A percentile compares a stretch with the other conserved stretches of the same genome.
phyloP scores from a whole-genome alignment of 2,113 vertebrate genomes.

The Coryphaenoides rupestris region DNA sequence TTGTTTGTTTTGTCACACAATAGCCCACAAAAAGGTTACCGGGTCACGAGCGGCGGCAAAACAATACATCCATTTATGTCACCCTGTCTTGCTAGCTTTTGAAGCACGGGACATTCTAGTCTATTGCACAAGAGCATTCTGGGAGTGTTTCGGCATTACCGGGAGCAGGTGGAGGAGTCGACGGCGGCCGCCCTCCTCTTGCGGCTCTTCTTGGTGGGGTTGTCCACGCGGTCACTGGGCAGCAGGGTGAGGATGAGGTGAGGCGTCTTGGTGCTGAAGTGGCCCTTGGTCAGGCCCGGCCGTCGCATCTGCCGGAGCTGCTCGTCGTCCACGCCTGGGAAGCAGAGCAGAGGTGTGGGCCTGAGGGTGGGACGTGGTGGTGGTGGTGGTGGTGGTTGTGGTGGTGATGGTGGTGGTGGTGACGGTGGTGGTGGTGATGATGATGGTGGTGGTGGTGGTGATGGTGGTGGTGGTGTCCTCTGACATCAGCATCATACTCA shows the following conservation, averaged over 20 bases:
- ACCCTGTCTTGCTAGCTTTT: background rate
- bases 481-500: no score
- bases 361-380: background rate
- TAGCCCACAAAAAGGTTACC: conserved; percentile 29
- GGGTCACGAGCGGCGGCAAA: conserved; percentile 29
- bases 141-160: conserved; percentile 62
- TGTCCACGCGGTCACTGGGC: conserved; percentile 73
- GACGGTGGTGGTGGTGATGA: background rate
- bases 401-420: no score
- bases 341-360: background rate
- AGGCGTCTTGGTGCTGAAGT: conserved; percentile 76
- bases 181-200: conserved; percentile 74
- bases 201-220: conserved; percentile 69
- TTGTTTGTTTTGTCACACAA: conserved; percentile 44
- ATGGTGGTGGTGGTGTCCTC: no score
- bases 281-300: conserved; percentile 64
- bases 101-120: background rate
- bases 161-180: conserved; percentile 69
- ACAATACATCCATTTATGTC: background rate
- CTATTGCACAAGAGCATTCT: conserved; percentile 23
- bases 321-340: conserved; percentile 73
- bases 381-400: no score
- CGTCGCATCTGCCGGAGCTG: conserved; percentile 60
- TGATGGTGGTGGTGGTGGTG: no score
- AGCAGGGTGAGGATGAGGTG: conserved; percentile 80